Percentiles rank a stretch among this genome's conserved stretches.
Conservation (phyloP, 2,888 invertebrate genomes). For the Gibbula magus region DNA sequence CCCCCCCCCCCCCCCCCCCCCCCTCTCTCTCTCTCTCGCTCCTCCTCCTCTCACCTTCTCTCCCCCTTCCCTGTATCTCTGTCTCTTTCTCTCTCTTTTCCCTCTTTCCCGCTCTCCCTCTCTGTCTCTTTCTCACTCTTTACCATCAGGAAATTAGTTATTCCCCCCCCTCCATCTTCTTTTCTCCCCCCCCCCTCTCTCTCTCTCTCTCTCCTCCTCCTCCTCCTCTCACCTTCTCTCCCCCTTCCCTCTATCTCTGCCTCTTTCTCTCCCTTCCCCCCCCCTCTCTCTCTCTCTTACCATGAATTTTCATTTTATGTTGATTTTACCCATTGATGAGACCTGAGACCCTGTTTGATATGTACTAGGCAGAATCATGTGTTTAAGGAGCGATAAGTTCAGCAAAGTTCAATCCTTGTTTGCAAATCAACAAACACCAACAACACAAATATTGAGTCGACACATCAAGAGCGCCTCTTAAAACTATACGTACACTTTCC, state of each 20-base stretch:
- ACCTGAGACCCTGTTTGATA: not conserved
- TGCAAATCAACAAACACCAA: too few species aligned
- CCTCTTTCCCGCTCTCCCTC: too few species aligned
- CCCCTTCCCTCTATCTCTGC: too few species aligned
- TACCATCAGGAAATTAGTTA: constrained; percentile 28
- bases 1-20: not conserved
- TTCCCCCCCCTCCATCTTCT: constrained; percentile 26
- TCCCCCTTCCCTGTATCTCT: too few species aligned
- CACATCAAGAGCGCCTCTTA: not conserved
- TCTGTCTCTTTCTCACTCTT: constrained; percentile 31
- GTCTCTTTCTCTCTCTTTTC: too few species aligned
- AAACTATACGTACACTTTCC: not conserved
- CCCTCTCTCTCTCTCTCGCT: too few species aligned
- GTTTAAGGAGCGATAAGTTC: too few species aligned
- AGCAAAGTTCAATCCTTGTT: too few species aligned
- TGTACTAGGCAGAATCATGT: too few species aligned
- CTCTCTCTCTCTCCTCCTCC: constrained; percentile 15
- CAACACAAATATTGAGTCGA: too few species aligned
- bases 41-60: constrained; percentile 25
- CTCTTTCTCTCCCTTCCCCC: constrained; percentile 8
- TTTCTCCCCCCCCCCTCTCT: not conserved
- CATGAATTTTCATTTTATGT: not conserved
- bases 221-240: not conserved
- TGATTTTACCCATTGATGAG: not conserved
- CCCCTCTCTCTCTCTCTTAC: not conserved